Base-by-base conservation (phyloP, 1,140 invertebrate genomes). In the Dinoponera quadriceps region DNA sequence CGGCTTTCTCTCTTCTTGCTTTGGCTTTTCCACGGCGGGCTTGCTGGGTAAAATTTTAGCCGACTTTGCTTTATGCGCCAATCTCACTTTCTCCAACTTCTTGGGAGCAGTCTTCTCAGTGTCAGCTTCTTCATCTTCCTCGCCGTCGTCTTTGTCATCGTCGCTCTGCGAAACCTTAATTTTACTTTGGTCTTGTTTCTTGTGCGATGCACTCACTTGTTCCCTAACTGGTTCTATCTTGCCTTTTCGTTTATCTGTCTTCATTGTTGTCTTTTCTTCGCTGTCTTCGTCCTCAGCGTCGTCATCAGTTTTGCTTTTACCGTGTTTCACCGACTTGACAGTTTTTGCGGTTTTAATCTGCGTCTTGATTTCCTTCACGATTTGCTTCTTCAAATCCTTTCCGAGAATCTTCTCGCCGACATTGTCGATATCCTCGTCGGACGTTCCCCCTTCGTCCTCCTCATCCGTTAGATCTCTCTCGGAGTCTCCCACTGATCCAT, bases 81-180 rank as follows among this genome's bases (percentile, higher is more conserved):
- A 91, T 86, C 90, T 92, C n/a, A 91, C 91, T 86, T 93, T 93
- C 72, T 93, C 91, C 1, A 93, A 82, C 65, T 93, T 92, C 63
- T 78, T 75, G 14, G 85, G 18, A 3, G 62, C 57, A 44, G 44
- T n/a, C 44, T 88, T 29, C 13, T 27, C 69, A 20, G 62, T 57
- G 27, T 80, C 73, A 49, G 89, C 73, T 27, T 82, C 68, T 29
- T 88, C 73, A 14, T 82, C 49, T 11, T 77, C 57, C 2, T 83
- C 83, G 5, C 85, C 66, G n/a, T 69, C 44, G 9, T 65, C 57
- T 0, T 85, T 60, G 0, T 80, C 51, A 0, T 57, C 55, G 20
- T 80, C 49, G 57, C 38, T 57, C 27, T 81, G 65, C 29, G 44
- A 29, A 77, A 49, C 14, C n/a, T 54, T 20, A 38, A 63, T 51